Evolutionary conservation across 1,140 invertebrate species (phyloP), one percentile per base, ranked within the genome.

Genomic region (Apis mellifera): DNA sequence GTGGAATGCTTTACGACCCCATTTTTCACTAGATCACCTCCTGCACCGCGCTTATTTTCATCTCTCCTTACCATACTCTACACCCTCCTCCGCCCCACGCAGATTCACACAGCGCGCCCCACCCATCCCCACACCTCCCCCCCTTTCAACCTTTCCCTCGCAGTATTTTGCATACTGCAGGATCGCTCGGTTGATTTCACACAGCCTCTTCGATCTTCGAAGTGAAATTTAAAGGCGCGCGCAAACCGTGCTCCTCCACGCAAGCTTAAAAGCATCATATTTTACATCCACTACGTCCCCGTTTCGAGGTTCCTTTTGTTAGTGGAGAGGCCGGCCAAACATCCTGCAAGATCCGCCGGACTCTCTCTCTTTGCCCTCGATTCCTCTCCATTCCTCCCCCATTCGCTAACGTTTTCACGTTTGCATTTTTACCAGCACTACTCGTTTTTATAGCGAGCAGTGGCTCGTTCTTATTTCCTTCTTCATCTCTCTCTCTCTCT

Each of bases 201-300:
- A 80, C 66, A 76, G 78, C 82, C 74, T 85, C 84, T 88, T 91
- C 89, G 91, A 93, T 93, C 89, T 90, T 89, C 85, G 85, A 89
- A 86, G 83, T 86, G 79, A 92, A 91, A 91, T 93, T 92, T 91
- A 93, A 93, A 90, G 91, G 88, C 87, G 77, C 69, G 23, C 21
- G 17, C 80, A 48, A 55, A 32, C 66, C 23, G 32, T 19, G 21
- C 75, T 85, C 52, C 83, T 78, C 82, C 83, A 71, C 66, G 85
- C 60, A 65, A 55, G n/a, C 80, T 84, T 92, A 92, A 93, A 92
- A 92, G 90, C 91, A 91, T 93, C 88, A 93, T 93, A 93, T 94
- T 93, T 94, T 91, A 92, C 86, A 69, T 80, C 66, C 66, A 19
- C n/a, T n/a, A n/a, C 87, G 73, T 80, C 64, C 77, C n/a, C 52